Evolutionary conservation across 2,113 vertebrate species (phyloP).

Genomic region (Melanotaenia duboulayi): DNA sequence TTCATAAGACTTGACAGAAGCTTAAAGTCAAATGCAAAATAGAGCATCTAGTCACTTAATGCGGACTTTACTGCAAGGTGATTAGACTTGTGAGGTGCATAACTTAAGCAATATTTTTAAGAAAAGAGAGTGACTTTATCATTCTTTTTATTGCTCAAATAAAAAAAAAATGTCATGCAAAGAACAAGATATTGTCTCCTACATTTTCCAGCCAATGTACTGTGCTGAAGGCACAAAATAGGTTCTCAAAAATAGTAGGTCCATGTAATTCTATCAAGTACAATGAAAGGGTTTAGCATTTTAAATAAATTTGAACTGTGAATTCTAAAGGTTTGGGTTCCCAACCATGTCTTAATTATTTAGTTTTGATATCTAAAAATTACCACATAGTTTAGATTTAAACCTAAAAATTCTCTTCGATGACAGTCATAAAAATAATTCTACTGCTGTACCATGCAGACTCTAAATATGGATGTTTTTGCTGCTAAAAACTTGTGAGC

Average conservation of each 20-base stretch:
- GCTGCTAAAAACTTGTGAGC: no score
- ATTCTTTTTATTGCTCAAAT: neutral
- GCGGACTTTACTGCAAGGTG: conserved; percentile 52
- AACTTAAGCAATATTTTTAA: conserved; percentile 12
- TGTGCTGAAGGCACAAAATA: neutral
- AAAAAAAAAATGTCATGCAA: neutral
- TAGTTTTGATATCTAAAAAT: no score
- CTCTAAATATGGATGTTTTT: no score
- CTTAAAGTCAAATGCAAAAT: conserved; percentile 71
- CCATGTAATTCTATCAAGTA: neutral
- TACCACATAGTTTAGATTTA: no score
- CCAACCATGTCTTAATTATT: no score
- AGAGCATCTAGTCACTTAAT: conserved; percentile 32
- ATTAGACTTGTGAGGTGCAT: conserved; percentile 41
- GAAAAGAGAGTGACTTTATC: neutral
- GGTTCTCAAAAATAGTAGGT: neutral
- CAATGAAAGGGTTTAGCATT: neutral
- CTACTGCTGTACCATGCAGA: no score
- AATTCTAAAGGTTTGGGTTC: no score
- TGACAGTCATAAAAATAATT: no score
- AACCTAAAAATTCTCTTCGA: no score
- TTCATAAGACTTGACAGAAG: conserved; percentile 55
- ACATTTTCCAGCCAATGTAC: neutral
- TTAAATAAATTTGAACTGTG: no score
- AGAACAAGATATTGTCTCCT: neutral